These are phyloP conservation scores for Eupsittula cactorum DNA, from an alignment of 2,113 vertebrate genomes.

Conservation along the genomic window DNA sequence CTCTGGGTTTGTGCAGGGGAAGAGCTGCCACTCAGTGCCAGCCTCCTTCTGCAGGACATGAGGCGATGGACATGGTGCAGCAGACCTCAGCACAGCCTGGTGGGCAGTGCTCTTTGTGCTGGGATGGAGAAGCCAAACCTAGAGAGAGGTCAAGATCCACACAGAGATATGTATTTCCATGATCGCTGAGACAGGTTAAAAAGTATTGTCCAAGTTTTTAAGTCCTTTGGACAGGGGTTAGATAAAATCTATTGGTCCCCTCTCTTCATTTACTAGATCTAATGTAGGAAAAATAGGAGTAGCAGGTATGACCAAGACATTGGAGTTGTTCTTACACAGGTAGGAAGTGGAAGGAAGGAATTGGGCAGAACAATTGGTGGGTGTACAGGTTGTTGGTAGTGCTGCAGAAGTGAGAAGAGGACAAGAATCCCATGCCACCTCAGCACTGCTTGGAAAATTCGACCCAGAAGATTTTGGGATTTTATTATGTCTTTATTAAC, in stretches of 20 bases:
- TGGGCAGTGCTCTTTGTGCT: neutral
- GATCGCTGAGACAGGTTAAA: neutral
- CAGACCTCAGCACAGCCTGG: neutral
- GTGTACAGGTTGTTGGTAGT: neutral
- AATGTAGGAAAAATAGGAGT: neutral
- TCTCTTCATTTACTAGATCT: neutral
- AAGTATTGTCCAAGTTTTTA: neutral
- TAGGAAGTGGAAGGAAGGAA: neutral
- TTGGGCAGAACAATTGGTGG: neutral
- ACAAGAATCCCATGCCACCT: neutral
- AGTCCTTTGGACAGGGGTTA: neutral
- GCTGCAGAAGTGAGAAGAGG: neutral
- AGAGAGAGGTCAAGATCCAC: neutral
- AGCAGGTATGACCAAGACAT: neutral
- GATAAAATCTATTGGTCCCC: neutral
- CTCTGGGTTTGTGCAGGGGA: neutral
- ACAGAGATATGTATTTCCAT: neutral
- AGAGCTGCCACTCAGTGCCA: neutral
- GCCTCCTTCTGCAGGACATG: neutral
- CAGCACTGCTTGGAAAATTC: neutral
- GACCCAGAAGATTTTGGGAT: neutral
- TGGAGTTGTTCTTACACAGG: neutral
- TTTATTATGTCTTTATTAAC: neutral
- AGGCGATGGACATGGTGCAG: accelerated
- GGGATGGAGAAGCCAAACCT: neutral